A percentile compares a stretch with the other conserved stretches of the same genome.
Evolutionary conservation across 1,140 invertebrate genomes (phyloP).

Genomic region (Onthophagus taurus): DNA sequence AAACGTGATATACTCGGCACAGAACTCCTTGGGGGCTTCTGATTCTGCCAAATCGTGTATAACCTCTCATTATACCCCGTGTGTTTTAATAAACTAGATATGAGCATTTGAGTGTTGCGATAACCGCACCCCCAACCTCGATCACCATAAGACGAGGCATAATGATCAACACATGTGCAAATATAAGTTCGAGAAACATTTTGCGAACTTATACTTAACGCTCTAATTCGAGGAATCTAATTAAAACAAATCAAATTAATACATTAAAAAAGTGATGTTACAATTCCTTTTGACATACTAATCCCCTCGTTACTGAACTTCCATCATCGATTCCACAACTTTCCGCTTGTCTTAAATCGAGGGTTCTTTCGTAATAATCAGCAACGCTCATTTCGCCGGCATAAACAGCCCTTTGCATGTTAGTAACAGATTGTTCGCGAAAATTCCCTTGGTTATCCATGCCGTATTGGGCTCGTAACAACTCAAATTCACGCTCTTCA

Average conservation of each 20-base stretch:
- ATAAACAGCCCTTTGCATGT: conserved; percentile 75
- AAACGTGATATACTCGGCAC: conserved; percentile 78
- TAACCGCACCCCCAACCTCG: conserved; percentile 87
- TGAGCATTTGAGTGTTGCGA: conserved; percentile 83
- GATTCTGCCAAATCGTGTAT: conserved; percentile 44
- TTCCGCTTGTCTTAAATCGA: conserved; percentile 63
- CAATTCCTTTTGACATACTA: conserved; percentile 20
- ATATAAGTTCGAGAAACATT: conserved; percentile 60
- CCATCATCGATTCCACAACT: conserved; percentile 73
- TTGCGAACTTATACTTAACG: conserved; percentile 55
- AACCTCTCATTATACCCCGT: conserved; percentile 62
- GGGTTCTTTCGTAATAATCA: conserved; percentile 76
- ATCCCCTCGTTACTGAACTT: conserved; percentile 56
- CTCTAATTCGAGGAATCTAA: conserved; percentile 62
- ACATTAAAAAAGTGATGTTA: neutral
- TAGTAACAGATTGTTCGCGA: conserved; percentile 68
- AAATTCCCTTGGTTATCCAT: conserved; percentile 62
- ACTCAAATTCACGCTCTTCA: conserved; percentile 72
- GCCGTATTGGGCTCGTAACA: conserved; percentile 73
- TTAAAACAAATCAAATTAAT: conserved; percentile 1
- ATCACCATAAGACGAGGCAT: conserved; percentile 78
- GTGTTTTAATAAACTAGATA: conserved; percentile 69
- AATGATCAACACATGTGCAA: conserved; percentile 75
- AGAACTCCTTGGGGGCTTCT: conserved; percentile 46
- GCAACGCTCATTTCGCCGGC: conserved; percentile 74